Conservation (phyloP, 1,140 invertebrate genomes). For the Megalopta genalis region DNA sequence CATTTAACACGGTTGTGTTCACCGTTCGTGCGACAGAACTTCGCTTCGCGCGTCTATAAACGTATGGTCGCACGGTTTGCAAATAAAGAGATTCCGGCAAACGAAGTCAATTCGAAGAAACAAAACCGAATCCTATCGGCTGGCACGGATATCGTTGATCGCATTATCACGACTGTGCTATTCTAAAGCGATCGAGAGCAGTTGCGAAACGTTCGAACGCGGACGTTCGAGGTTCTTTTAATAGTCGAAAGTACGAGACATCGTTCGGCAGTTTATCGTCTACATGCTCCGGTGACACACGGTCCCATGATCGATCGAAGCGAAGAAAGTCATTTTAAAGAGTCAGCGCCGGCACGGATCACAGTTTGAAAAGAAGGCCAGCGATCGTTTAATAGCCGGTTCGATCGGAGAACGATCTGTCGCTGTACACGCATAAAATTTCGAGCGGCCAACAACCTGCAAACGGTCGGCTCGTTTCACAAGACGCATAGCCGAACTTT, state of each 20-base stretch:
- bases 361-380: not conserved
- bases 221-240: no score
- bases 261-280: not conserved
- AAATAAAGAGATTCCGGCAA: no score
- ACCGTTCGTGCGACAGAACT: no score
- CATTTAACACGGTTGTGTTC: no score
- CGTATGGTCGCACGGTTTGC: no score
- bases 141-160: no score
- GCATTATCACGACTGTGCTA: no score
- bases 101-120: no score
- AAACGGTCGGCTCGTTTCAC: slow-evolving; percentile 39
- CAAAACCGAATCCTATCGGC: no score
- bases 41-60: no score
- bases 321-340: slow-evolving; percentile 10
- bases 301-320: not conserved
- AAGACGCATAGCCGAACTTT: slow-evolving; percentile 54
- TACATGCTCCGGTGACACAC: not conserved
- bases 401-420: slow-evolving; percentile 30
- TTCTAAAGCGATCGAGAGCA: no score
- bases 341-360: not conserved
- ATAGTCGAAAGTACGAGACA: not conserved
- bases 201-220: no score
- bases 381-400: slow-evolving; percentile 17
- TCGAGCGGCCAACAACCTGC: slow-evolving; percentile 40
- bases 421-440: slow-evolving; percentile 32